Conservation (phyloP, 2,888 invertebrate genomes). For the Melanargia galathea region DNA sequence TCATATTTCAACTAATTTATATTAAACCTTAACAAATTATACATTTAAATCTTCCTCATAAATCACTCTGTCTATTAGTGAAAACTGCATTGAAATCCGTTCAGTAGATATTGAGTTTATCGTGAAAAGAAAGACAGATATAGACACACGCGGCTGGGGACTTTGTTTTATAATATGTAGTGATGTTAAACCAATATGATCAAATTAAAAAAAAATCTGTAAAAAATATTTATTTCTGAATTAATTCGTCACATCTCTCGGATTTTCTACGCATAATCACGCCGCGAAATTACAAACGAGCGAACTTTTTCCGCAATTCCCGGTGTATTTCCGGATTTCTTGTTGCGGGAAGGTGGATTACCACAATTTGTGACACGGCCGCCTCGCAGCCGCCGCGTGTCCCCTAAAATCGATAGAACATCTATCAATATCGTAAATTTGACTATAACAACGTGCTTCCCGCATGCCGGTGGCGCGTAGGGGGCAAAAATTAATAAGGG, state of each 20-base stretch:
- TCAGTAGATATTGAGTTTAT: too few relatives aligned
- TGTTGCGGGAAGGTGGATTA: conserved; percentile 30
- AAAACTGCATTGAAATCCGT: too few relatives aligned
- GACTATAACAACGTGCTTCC: conserved; percentile 49
- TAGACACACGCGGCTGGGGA: too few relatives aligned
- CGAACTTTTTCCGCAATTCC: conserved; percentile 15
- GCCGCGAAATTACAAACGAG: conserved; percentile 2
- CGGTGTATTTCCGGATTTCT: conserved; percentile 9
- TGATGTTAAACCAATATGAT: too few relatives aligned
- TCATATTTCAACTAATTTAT: too few relatives aligned
- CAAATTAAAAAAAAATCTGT: too few relatives aligned
- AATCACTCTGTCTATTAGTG: too few relatives aligned
- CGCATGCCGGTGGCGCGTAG: conserved; percentile 37
- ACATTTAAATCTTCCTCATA: too few relatives aligned
- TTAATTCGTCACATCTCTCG: neutral
- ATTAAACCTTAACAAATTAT: too few relatives aligned
- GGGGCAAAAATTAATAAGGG: conserved; percentile 48
- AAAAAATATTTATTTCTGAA: too few relatives aligned
- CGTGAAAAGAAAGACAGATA: too few relatives aligned
- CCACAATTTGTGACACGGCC: conserved; percentile 60
- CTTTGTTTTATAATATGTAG: too few relatives aligned
- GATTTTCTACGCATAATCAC: conserved; percentile 10
- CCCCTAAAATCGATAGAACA: conserved; percentile 48
- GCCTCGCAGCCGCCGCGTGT: conserved; percentile 42
- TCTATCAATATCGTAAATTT: conserved; percentile 52